These are phyloP conservation scores for Tadarida brasiliensis DNA, from an alignment of 2,797 vertebrate genomes.

Conservation along the genomic window DNA sequence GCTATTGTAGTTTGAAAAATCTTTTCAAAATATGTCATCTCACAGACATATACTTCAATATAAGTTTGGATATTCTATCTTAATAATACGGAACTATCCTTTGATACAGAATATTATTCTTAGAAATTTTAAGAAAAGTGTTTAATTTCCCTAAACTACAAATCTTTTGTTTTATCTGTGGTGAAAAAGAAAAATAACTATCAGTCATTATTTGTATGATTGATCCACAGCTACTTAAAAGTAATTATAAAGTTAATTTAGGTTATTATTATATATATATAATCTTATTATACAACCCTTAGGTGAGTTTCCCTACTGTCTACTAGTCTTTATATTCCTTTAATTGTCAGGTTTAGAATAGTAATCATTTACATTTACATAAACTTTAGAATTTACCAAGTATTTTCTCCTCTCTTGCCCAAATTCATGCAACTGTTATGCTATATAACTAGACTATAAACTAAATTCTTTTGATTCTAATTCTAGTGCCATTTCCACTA, in stretches of 20 bases:
- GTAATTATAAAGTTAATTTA: neutral
- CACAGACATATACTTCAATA: neutral
- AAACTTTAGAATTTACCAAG: neutral
- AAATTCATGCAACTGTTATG: neutral
- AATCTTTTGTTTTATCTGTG: neutral
- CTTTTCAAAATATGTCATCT: neutral
- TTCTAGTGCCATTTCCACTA: neutral
- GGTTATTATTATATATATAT: neutral
- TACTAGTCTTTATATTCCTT: neutral
- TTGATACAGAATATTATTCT: neutral
- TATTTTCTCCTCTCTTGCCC: neutral
- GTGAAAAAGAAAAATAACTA: neutral
- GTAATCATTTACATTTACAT: neutral
- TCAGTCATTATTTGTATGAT: neutral
- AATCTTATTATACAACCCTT: neutral
- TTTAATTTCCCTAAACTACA: neutral
- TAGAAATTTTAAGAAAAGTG: neutral
- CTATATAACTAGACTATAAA: neutral
- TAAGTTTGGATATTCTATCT: neutral
- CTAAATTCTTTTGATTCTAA: neutral
- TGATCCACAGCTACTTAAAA: neutral
- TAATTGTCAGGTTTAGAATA: neutral
- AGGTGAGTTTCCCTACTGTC: neutral
- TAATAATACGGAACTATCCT: neutral
- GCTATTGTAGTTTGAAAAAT: neutral